Evolutionary conservation across 2,797 vertebrate species (phyloP).

Genomic region (Periophthalmus magnuspinnatus): DNA sequence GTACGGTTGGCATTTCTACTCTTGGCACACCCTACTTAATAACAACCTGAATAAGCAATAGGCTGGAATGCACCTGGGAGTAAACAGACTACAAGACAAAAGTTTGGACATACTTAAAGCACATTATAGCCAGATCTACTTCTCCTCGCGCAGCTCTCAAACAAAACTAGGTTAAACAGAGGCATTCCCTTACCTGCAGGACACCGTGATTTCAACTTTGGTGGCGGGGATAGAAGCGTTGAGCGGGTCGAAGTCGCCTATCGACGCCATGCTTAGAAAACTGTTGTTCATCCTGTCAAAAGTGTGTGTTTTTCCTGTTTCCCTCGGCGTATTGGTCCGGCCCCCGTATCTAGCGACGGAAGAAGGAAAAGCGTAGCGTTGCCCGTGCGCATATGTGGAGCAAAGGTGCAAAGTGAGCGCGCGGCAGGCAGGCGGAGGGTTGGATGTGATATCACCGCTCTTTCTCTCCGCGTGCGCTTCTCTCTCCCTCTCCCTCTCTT

Average conservation of each 20-base stretch:
- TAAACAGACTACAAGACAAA: conserved; percentile 19
- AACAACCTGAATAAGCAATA: neutral
- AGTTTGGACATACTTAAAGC: neutral
- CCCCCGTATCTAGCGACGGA: conserved; percentile 37
- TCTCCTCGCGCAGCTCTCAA: neutral
- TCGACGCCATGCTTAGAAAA: conserved; percentile 85
- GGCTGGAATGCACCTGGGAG: neutral
- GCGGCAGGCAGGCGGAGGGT: conserved; percentile 28
- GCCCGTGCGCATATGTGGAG: conserved; percentile 44
- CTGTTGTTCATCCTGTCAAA: conserved; percentile 76
- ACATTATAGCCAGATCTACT: neutral
- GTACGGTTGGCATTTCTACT: neutral
- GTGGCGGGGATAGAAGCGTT: conserved; percentile 90
- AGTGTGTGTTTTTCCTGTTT: neutral
- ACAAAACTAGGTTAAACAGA: neutral
- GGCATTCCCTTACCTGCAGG: conserved; percentile 86
- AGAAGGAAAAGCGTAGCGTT: neutral
- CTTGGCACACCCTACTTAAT: neutral
- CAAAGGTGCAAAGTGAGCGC: conserved; percentile 52
- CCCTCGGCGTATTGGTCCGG: conserved; percentile 28
- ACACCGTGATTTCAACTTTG: conserved; percentile 95
- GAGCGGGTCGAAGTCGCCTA: conserved; percentile 89
- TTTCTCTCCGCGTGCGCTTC: neutral
- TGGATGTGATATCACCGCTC: conserved; percentile 71
- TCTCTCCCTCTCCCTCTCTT: conserved; percentile 27